Conservation (phyloP, 2,888 invertebrate species). For the Trypoxylon attenuatum region DNA sequence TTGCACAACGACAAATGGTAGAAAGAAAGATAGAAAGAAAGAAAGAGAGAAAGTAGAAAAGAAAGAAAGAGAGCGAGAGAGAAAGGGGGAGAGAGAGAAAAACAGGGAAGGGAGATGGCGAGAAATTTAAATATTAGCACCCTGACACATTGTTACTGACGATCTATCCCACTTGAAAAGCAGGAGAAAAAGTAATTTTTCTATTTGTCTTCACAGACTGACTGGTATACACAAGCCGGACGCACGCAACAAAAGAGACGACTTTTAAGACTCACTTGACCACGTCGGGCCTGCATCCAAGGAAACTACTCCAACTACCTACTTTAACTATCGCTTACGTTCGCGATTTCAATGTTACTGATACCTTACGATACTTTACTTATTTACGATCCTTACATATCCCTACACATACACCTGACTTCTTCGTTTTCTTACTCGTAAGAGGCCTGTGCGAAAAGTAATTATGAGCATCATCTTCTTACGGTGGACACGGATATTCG, state of each 20-base stretch:
- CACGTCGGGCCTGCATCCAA: constrained; percentile 74
- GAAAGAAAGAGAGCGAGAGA: too few relatives aligned
- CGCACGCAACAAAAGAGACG: constrained; percentile 75
- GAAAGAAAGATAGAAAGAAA: constrained; percentile 22
- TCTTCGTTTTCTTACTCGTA: constrained; percentile 49
- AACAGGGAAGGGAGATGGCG: constrained; percentile 7
- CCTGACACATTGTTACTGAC: constrained; percentile 57
- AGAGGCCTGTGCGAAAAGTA: constrained; percentile 65
- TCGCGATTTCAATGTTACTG: constrained; percentile 71
- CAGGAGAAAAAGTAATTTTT: constrained; percentile 70
- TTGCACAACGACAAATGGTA: constrained; percentile 35
- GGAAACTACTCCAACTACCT: constrained; percentile 72
- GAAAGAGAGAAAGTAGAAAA: too few relatives aligned
- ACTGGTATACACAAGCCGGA: constrained; percentile 75
- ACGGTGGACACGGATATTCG: too few relatives aligned
- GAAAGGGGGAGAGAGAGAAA: constrained; percentile 9
- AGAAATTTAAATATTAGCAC: constrained; percentile 42
- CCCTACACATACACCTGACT: constrained; percentile 61
- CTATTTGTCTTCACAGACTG: constrained; percentile 75
- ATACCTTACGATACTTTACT: constrained; percentile 69
- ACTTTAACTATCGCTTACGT: constrained; percentile 72
- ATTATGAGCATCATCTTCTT: too few relatives aligned
- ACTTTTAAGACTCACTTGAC: constrained; percentile 75
- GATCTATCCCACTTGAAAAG: constrained; percentile 44
- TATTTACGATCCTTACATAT: constrained; percentile 62